Percentiles rank a stretch among this genome's conserved stretches.
Evolutionary conservation across 2,888 invertebrate species (phyloP).

Genomic region (Diogma glabrata): DNA sequence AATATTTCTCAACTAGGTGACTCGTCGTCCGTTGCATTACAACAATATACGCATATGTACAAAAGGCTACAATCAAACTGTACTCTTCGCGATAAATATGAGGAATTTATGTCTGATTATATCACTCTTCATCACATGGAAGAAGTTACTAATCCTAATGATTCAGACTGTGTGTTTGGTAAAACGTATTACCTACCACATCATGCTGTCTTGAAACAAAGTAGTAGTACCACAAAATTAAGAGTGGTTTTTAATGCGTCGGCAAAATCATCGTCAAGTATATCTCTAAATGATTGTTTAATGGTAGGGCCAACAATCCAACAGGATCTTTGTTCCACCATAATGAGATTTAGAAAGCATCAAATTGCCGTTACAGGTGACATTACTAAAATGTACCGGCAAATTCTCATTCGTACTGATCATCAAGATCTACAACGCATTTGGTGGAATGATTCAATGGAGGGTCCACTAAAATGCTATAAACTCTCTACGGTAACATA

Average conservation of each 20-base stretch:
- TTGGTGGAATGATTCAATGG: no score
- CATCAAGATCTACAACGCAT: no score
- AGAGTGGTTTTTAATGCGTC: no score
- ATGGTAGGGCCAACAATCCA: no score
- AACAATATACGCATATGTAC: no score
- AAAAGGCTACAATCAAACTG: no score
- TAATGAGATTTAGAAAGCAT: not conserved
- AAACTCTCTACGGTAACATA: not conserved
- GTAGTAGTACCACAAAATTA: no score
- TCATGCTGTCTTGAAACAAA: not conserved
- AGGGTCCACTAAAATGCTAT: not conserved
- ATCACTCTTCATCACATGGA: conserved; percentile 1
- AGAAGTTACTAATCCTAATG: not conserved
- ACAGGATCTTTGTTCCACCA: no score
- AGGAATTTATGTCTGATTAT: not conserved
- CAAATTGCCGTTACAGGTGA: not conserved
- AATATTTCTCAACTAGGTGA: not conserved
- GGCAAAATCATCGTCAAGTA: no score
- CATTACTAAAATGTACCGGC: not conserved
- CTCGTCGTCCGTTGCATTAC: not conserved
- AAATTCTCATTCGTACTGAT: not conserved
- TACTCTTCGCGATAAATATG: no score
- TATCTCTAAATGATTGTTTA: no score
- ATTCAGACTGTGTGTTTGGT: not conserved
- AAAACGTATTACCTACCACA: not conserved